These are phyloP conservation scores for Tenthredo amoena DNA, from an alignment of 2,888 invertebrate genomes.

Conservation along the genomic window DNA sequence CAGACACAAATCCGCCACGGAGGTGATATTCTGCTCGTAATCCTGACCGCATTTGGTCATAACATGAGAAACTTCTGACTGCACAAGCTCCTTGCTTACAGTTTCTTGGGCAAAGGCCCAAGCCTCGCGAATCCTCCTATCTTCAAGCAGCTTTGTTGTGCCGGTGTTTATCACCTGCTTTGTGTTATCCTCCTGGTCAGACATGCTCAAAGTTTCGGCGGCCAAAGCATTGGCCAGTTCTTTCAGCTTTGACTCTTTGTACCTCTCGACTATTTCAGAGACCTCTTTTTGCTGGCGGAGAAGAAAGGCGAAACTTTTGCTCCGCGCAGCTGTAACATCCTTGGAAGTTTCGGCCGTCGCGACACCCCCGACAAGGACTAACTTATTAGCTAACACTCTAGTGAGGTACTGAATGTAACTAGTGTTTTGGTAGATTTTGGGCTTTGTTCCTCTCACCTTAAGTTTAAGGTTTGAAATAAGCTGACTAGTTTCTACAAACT, in stretches of 20 bases:
- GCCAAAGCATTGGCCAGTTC: slow-evolving; percentile 87
- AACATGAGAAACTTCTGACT: slow-evolving; percentile 88
- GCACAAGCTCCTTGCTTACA: slow-evolving; percentile 87
- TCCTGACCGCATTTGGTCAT: slow-evolving; percentile 85
- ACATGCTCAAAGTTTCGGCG: slow-evolving; percentile 83
- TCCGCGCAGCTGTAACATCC: slow-evolving; percentile 60
- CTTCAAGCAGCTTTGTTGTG: slow-evolving; percentile 79
- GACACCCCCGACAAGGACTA: slow-evolving; percentile 75
- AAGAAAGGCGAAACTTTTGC: slow-evolving; percentile 75
- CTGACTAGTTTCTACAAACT: slow-evolving; percentile 88
- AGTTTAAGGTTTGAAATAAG: slow-evolving; percentile 86
- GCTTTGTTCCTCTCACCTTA: slow-evolving; percentile 77
- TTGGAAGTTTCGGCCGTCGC: slow-evolving; percentile 69
- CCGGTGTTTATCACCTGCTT: slow-evolving; percentile 77
- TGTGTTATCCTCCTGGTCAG: slow-evolving; percentile 67
- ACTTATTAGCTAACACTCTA: slow-evolving; percentile 87
- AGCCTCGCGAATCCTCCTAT: slow-evolving; percentile 86
- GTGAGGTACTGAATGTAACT: slow-evolving; percentile 85
- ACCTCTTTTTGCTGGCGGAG: slow-evolving; percentile 82
- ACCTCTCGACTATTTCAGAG: slow-evolving; percentile 82
- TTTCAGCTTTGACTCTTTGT: slow-evolving; percentile 85
- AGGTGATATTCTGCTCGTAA: slow-evolving; percentile 80
- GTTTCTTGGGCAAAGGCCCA: slow-evolving; percentile 88
- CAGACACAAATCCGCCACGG: slow-evolving; percentile 77
- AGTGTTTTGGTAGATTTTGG: slow-evolving; percentile 75